Evolutionary conservation across 2,113 vertebrate species (phyloP).

Genomic region (Neolamprologus sp.): DNA sequence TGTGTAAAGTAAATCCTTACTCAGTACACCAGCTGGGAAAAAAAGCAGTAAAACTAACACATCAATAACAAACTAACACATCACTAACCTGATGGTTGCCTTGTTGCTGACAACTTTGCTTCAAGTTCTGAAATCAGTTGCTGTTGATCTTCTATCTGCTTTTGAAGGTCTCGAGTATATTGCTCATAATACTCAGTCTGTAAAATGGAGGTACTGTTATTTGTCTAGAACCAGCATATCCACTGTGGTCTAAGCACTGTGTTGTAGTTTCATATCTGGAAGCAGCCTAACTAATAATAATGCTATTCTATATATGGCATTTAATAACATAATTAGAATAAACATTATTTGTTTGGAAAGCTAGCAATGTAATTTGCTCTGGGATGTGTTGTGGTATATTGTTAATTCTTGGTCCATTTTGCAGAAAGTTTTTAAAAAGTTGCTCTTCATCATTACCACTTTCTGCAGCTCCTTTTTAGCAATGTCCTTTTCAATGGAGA

Average conservation of each 20-base stretch:
- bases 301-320: neutral
- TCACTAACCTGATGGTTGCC: conserved; percentile 63
- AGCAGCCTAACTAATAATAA: neutral
- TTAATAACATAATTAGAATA: neutral
- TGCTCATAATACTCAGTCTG: conserved; percentile 88
- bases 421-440: neutral
- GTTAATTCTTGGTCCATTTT: neutral
- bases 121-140: conserved; percentile 77
- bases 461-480: conserved; percentile 84
- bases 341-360: neutral
- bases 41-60: neutral
- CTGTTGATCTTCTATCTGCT: conserved; percentile 86
- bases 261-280: neutral
- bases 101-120: conserved; percentile 60
- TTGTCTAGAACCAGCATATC: neutral
- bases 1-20: neutral
- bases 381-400: neutral
- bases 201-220: conserved; percentile 17
- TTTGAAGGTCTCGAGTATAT: conserved; percentile 82
- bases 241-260: neutral
- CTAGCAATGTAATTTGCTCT: neutral
- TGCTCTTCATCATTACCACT: conserved; percentile 69
- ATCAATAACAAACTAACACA: neutral
- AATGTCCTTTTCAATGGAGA: conserved; percentile 88
- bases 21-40: neutral